These are phyloP conservation scores for Coptodon bakossiorum DNA, from an alignment of 2,113 vertebrate species.

Conservation along the genomic window DNA sequence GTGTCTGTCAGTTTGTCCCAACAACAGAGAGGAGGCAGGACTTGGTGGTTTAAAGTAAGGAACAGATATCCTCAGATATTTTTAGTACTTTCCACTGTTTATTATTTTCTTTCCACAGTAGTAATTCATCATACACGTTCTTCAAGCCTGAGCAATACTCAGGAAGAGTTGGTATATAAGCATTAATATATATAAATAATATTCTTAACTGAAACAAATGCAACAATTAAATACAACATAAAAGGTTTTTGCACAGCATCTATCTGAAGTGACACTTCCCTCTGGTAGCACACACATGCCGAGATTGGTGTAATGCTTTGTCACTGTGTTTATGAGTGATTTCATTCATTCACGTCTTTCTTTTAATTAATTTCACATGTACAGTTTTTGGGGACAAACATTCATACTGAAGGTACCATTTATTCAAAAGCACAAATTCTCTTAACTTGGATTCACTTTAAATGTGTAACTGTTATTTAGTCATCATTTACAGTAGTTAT, in stretches of 20 bases:
- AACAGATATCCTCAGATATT: not conserved
- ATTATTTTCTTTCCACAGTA: slow-evolving; percentile 35
- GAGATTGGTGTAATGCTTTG: not conserved
- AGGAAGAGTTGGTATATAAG: not conserved
- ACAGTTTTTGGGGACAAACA: not conserved
- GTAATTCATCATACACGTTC: not conserved
- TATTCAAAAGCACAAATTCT: not conserved
- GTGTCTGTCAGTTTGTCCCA: not conserved
- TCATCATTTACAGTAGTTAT: not conserved
- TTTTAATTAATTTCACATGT: not conserved
- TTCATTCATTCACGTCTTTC: not conserved
- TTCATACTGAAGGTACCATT: not conserved
- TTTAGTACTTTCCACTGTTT: slow-evolving; percentile 29
- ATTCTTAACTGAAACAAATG: not conserved
- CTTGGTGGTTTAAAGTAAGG: not conserved
- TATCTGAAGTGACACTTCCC: not conserved
- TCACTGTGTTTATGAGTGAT: not conserved
- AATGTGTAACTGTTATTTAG: not conserved
- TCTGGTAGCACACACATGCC: not conserved
- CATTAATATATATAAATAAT: not conserved
- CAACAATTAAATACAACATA: not conserved
- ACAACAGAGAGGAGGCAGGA: not conserved
- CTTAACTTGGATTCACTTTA: not conserved
- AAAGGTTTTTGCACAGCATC: not conserved
- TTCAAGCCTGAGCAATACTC: not conserved